Percentiles rank a stretch among this genome's conserved stretches.
Conservation (phyloP, 2,888 invertebrate genomes). For the Eurytoma adleriae region DNA sequence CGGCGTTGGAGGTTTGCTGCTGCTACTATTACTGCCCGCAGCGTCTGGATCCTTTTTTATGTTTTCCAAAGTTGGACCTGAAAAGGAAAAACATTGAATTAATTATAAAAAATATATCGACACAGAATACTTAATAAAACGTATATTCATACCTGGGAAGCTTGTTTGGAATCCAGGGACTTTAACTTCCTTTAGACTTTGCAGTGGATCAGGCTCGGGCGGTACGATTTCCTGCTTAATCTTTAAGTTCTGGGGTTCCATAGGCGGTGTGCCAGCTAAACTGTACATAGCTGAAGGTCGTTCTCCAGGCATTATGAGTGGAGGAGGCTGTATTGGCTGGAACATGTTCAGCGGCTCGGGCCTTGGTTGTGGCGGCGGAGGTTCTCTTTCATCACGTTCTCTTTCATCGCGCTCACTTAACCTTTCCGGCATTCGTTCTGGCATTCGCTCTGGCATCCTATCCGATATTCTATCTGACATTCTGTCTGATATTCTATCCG, state of each 20-base stretch:
- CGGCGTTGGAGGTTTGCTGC: conserved; percentile 71
- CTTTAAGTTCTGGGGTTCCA: conserved; percentile 85
- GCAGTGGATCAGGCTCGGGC: conserved; percentile 82
- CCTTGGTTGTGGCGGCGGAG: conserved; percentile 64
- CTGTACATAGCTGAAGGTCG: conserved; percentile 66
- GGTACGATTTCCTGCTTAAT: conserved; percentile 83
- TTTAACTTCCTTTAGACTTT: conserved; percentile 88
- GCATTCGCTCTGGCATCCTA: conserved; percentile 65
- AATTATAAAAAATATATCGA: neutral
- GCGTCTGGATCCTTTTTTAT: conserved; percentile 86
- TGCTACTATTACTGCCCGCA: conserved; percentile 68
- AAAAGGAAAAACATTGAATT: neutral
- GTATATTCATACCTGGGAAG: conserved; percentile 81
- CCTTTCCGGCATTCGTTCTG: conserved; percentile 53
- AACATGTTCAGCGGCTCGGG: conserved; percentile 69
- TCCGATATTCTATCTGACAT: conserved; percentile 53
- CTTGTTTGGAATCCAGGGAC: conserved; percentile 84
- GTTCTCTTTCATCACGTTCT: conserved; percentile 61
- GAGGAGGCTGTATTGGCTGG: conserved; percentile 71
- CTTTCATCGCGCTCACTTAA: conserved; percentile 58
- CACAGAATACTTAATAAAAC: neutral
- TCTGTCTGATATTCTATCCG: conserved; percentile 10
- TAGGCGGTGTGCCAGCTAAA: conserved; percentile 71
- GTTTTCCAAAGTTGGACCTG: conserved; percentile 83
- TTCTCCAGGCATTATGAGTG: conserved; percentile 65